A percentile compares a stretch with the other conserved stretches of the same genome.
These are phyloP conservation scores for Myioborus miniatus DNA, from an alignment of 2,797 vertebrate species.

Conservation along the genomic window DNA sequence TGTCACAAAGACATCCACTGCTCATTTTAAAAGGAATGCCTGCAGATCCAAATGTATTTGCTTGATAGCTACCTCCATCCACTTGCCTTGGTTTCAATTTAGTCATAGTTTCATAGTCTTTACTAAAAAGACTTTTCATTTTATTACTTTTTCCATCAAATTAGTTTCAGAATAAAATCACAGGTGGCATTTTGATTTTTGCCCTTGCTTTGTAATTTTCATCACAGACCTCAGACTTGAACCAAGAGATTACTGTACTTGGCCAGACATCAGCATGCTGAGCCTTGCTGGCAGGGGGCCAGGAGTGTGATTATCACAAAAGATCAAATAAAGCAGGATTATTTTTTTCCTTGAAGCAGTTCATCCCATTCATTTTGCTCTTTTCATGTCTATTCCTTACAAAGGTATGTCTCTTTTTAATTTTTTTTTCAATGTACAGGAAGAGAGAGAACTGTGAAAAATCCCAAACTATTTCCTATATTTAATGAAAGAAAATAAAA, in stretches of 20 bases:
- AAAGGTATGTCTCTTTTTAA: neutral
- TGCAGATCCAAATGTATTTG: constrained; percentile 63
- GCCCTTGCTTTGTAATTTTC: constrained; percentile 66
- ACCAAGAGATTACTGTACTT: constrained; percentile 66
- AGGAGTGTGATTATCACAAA: constrained; percentile 41
- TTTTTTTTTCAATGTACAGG: neutral
- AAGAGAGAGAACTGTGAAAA: neutral
- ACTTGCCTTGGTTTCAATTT: constrained; percentile 47
- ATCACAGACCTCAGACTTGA: constrained; percentile 38
- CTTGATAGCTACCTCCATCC: constrained; percentile 43
- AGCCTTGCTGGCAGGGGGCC: constrained; percentile 18
- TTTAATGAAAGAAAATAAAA: neutral
- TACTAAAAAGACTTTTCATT: constrained; percentile 49
- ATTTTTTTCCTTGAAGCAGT: constrained; percentile 13
- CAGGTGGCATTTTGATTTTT: constrained; percentile 70
- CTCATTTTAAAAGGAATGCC: constrained; percentile 54
- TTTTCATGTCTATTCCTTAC: constrained; percentile 4
- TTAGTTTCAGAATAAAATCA: constrained; percentile 71
- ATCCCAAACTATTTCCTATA: neutral
- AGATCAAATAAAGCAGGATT: constrained; percentile 52
- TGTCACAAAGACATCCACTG: constrained; percentile 57
- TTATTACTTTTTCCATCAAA: constrained; percentile 23
- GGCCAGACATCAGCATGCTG: constrained; percentile 48
- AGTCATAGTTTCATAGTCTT: constrained; percentile 15
- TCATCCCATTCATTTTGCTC: constrained; percentile 46